Base-by-base conservation (phyloP, 2,888 invertebrate genomes). In the Carterocephalus palaemon region DNA sequence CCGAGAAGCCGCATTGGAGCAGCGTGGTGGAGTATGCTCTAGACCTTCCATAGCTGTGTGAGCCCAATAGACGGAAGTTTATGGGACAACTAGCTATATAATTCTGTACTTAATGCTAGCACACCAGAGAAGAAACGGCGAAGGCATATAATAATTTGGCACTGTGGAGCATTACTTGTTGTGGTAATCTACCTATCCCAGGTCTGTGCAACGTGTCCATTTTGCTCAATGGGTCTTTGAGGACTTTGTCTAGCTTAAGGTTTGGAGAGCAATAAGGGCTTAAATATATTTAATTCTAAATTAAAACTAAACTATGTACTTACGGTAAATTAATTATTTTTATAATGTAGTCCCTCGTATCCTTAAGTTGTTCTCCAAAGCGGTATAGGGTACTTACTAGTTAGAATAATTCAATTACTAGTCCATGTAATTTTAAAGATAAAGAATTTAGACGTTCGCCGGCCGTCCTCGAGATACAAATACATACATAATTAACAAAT, bases 371-470 rank as follows among this genome's bases (percentile, higher is more conserved):
- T 82, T 81, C 83, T 85, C 84, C 83, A 75, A 77, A 75, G 84
- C 85, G 86, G 86, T 85, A 75, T 78, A 81, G 81, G 82, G 82
- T 86, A 86, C 85, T 85, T 84, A 84, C 72, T 85, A 86, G 82
- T 75, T 86, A 86, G 84, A 66, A 75, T 86, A 84, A 85, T 84
- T 83, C 77, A 83, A 83, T 82, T 81, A 81, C 86, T 86, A 86
- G 86, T 86, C 86, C 80, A 79, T 77, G 67, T 86, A 84, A 82
- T 79, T 70, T 77, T 83, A 83, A 79, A 75, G 48, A 67, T 80
- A 76, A 81, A 76, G 67, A 74, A 70, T 71, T 71, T 79, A 80
- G 77, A 71, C 60, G 65, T 77, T 71, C 72, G 78, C 74, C 75
- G 75, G 75, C 69, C 67, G 62, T 62, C 60, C 54, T 54, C 46